Percentiles rank a stretch among this genome's conserved stretches.
Conservation (phyloP, 2,888 invertebrate species). For the Limnephilus lunatus region DNA sequence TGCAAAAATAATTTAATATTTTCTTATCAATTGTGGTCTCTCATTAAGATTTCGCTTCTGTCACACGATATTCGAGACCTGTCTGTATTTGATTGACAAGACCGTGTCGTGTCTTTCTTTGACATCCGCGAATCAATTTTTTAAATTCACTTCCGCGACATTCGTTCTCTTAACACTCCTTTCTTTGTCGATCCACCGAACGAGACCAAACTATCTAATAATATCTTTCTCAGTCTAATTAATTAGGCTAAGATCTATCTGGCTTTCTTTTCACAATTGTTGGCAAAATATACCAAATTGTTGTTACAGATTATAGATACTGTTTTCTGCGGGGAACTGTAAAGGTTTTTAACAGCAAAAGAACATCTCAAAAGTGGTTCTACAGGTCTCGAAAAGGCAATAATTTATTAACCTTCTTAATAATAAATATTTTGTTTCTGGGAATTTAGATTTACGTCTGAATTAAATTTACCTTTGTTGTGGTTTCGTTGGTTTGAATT, state of each 20-base stretch:
- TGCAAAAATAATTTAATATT: background rate
- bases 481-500: background rate
- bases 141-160: background rate
- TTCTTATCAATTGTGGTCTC: no score
- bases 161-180: background rate
- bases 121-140: background rate
- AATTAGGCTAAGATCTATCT: background rate
- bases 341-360: no score
- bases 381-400: no score
- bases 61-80: background rate
- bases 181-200: background rate
- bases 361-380: no score
- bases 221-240: background rate
- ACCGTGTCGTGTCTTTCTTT: background rate
- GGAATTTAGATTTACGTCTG: background rate
- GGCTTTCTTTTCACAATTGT: no score
- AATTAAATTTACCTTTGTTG: background rate
- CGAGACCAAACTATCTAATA: background rate
- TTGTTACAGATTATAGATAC: no score
- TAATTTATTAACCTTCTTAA: background rate
- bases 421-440: background rate
- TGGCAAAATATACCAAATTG: no score
- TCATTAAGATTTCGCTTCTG: background rate
- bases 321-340: no score
- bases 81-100: background rate